Evolutionary conservation across 1,140 invertebrate species (phyloP).

Genomic region (Drosophila grimshawi): DNA sequence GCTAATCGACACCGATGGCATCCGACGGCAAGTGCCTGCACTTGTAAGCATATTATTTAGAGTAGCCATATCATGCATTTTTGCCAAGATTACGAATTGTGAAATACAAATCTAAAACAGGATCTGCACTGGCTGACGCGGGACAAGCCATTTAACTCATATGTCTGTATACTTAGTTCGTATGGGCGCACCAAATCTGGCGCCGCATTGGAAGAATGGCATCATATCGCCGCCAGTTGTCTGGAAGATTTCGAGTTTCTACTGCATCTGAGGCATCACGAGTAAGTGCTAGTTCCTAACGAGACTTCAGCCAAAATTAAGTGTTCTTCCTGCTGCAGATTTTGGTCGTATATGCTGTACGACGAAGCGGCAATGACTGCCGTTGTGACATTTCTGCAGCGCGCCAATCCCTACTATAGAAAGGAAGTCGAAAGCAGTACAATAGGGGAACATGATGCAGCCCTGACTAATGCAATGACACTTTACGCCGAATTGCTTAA

Average conservation of each 20-base stretch:
- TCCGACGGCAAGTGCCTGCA: conserved; percentile 50
- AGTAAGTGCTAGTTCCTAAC: conserved; percentile 44
- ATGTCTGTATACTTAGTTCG: conserved; percentile 60
- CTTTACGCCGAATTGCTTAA: conserved; percentile 87
- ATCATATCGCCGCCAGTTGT: conserved; percentile 58
- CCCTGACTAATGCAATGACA: conserved; percentile 33
- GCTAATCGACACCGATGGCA: conserved; percentile 47
- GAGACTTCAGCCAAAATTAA: neutral
- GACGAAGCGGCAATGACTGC: conserved; percentile 88
- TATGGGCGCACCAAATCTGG: conserved; percentile 57
- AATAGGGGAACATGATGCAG: conserved; percentile 45
- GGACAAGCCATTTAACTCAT: conserved; percentile 62
- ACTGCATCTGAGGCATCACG: conserved; percentile 62
- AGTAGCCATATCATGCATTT: neutral
- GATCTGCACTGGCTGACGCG: conserved; percentile 58
- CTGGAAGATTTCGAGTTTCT: conserved; percentile 71
- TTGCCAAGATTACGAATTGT: neutral
- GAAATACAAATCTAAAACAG: conserved; percentile 19
- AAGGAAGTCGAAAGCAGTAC: conserved; percentile 67
- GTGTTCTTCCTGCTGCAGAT: conserved; percentile 50
- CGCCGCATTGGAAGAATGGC: conserved; percentile 75
- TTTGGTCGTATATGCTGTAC: conserved; percentile 92
- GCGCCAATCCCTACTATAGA: conserved; percentile 89
- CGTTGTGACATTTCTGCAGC: conserved; percentile 90
- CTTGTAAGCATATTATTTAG: conserved; percentile 38